Base-by-base conservation (phyloP, 2,797 vertebrate genomes). In the Chrosomus eos region DNA sequence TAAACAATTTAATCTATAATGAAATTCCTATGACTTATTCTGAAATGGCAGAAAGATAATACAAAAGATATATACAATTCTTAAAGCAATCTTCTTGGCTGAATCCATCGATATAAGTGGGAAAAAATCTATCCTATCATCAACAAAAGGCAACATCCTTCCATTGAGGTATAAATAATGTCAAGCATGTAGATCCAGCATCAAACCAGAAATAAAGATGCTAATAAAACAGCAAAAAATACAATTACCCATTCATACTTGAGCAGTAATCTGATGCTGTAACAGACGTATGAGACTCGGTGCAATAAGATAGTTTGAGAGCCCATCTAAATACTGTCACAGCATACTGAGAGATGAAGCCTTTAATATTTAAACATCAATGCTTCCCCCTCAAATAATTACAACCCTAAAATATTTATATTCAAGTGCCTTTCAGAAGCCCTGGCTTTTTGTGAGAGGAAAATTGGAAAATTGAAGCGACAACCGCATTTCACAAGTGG, bases 371-470 rank as follows among this genome's bases (percentile, higher is more conserved):
- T 87, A 68, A 87, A 62, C 78, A 81, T 84, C 83, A 81, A 40
- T 21, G 28, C 76, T n/a, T 81, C 71, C 75, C 48, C 75, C 73
- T 91, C 89, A 87, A 88, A 89, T 88, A 92, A 93, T 93, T 92
- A 91, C 84, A 91, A 91, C 84, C 86, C 45, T 91, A 51, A 92
- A 91, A 92, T 90, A 91, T 88, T 92, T 85, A 93, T 78, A 84
- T 90, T 90, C 48, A 86, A 83, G 82, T 87, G 87, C 76, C 67
- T 88, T 91, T 90, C 71, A 87, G 82, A 88, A 90, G 89, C 82
- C 85, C 85, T 87, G 87, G 58, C 74, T 53, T 73, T 84, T 48
- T 70, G 77, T 72, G 53, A 76, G 62, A 74, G 43, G 64, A 36
- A 83, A 66, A 55, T 83, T 67, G 81, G 81, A 45, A 83, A 87